Conservation (phyloP, 1,140 invertebrate species). For the Lordiphosa collinella region DNA sequence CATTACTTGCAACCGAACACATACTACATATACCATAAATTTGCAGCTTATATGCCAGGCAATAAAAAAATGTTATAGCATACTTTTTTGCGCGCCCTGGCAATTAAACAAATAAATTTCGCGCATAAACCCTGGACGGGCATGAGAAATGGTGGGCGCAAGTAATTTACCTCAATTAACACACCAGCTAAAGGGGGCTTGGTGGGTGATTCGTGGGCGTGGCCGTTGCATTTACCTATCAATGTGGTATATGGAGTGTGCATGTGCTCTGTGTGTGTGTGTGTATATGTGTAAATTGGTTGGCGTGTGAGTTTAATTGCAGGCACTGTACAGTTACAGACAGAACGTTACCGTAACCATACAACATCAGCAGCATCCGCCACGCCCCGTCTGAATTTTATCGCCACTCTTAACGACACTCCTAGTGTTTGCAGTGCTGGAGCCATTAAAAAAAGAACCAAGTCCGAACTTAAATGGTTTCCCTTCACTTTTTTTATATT, state of each 20-base stretch:
- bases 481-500: neutral
- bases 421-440: slow-evolving; percentile 44
- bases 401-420: slow-evolving; percentile 70
- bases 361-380: slow-evolving; percentile 28
- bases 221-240: slow-evolving; percentile 29
- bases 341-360: slow-evolving; percentile 34
- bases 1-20: slow-evolving; percentile 39
- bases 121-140: slow-evolving; percentile 42
- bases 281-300: slow-evolving; percentile 11
- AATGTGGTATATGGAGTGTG: slow-evolving; percentile 23
- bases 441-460: slow-evolving; percentile 40
- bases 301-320: slow-evolving; percentile 63
- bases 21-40: slow-evolving; percentile 50
- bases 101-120: slow-evolving; percentile 77
- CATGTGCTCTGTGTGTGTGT: slow-evolving; percentile 8
- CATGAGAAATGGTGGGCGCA: slow-evolving; percentile 2
- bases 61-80: slow-evolving; percentile 58
- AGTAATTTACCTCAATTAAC: slow-evolving; percentile 77
- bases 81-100: slow-evolving; percentile 30
- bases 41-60: slow-evolving; percentile 53
- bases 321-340: slow-evolving; percentile 68
- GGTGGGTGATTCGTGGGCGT: neutral
- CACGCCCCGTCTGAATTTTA: slow-evolving; percentile 62
- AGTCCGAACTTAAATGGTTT: slow-evolving; percentile 34
- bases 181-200: slow-evolving; percentile 49